phyloP scores from a whole-genome alignment of 2,797 vertebrate genomes.

The Amazona ochrocephala region DNA sequence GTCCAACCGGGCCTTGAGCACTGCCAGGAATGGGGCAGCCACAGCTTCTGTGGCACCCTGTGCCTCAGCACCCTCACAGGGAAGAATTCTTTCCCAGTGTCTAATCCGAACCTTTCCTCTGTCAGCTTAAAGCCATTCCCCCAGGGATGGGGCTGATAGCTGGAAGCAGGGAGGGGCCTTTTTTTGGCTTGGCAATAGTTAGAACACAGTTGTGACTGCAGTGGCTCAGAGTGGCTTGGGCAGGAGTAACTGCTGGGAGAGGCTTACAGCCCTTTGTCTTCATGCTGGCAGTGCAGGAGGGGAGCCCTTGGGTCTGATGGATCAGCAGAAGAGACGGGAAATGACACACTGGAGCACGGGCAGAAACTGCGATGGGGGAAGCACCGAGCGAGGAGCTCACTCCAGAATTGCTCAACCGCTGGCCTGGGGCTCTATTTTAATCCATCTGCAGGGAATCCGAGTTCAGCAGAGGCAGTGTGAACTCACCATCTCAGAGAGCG shows the following conservation, averaged over 20 bases:
- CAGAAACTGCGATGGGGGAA: not conserved
- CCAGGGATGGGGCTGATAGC: not conserved
- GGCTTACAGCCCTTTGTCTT: not conserved
- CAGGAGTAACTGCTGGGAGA: not conserved
- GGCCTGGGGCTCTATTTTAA: not conserved
- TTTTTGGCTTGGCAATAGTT: not conserved
- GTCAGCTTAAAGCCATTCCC: not conserved
- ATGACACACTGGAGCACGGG: not conserved
- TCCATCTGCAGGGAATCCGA: not conserved
- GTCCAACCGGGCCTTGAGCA: not conserved
- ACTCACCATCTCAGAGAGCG: not conserved
- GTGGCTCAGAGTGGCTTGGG: not conserved
- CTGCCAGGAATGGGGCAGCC: not conserved
- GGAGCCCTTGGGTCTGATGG: not conserved
- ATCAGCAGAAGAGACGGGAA: constrained; percentile 17
- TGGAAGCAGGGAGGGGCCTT: not conserved
- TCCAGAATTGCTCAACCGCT: not conserved
- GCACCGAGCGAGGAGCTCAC: not conserved
- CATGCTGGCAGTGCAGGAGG: not conserved
- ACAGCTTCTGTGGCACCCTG: not conserved
- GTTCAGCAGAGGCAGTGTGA: not conserved
- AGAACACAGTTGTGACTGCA: not conserved
- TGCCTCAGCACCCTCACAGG: not conserved
- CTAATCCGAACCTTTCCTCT: not conserved
- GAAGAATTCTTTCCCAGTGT: not conserved